These are phyloP conservation scores for Caenorhabditis briggsae DNA, from an alignment of 1,140 invertebrate species.

Conservation along the genomic window DNA sequence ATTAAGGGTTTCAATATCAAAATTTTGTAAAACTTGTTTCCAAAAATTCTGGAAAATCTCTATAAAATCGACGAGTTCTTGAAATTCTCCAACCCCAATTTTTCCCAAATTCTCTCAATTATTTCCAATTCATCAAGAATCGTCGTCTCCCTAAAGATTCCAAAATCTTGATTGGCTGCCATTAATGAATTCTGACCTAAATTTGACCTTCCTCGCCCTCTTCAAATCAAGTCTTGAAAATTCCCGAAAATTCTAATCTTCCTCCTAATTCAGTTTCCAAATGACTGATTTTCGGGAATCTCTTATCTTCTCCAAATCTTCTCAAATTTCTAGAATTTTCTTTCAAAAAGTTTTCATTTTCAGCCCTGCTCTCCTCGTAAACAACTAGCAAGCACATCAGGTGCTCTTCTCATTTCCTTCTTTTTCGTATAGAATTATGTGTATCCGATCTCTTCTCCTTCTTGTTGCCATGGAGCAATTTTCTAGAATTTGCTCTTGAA, in stretches of 20 bases:
- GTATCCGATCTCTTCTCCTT: constrained; percentile 14
- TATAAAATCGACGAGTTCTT: too few species aligned
- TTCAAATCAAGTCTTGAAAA: not conserved
- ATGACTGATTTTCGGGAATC: constrained; percentile 3
- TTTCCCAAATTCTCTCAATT: too few species aligned
- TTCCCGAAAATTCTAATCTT: not conserved
- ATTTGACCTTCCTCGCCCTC: too few species aligned
- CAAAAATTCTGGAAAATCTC: too few species aligned
- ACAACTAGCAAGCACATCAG: constrained; percentile 1
- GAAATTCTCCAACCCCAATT: too few species aligned
- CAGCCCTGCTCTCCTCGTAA: not conserved
- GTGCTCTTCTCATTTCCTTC: not conserved
- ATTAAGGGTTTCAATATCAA: too few species aligned
- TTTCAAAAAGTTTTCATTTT: not conserved
- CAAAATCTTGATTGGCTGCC: too few species aligned
- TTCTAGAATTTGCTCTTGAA: not conserved
- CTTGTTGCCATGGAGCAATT: not conserved
- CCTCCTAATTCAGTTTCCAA: not conserved
- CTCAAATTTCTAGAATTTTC: not conserved
- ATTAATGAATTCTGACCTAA: too few species aligned
- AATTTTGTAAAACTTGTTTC: too few species aligned
- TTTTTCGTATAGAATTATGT: not conserved
- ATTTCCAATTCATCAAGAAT: too few species aligned
- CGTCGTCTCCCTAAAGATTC: too few species aligned
- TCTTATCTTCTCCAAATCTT: constrained; percentile 6